phyloP scores from a whole-genome alignment of 2,113 vertebrate species.

The Brachypteracias leptosomus region DNA sequence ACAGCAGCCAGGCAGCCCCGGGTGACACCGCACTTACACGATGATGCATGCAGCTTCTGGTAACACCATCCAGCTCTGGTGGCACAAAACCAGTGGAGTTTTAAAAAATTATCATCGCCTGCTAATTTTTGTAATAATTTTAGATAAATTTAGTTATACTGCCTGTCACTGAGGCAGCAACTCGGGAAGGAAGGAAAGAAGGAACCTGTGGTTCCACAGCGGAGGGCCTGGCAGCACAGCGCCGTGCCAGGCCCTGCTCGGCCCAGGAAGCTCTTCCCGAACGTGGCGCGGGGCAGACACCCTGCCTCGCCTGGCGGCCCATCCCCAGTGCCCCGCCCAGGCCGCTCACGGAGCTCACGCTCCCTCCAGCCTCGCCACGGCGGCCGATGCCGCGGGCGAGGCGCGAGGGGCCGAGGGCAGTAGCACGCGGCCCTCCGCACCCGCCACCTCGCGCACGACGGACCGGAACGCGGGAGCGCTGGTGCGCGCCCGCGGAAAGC shows the following conservation, averaged over 20 bases:
- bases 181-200: background rate
- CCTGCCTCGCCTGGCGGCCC: background rate
- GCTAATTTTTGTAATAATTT: background rate
- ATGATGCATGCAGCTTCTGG: background rate
- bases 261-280: background rate
- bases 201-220: background rate
- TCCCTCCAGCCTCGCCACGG: background rate
- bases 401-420: too few relatives aligned
- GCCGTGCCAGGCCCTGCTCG: rapidly evolving
- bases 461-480: too few relatives aligned
- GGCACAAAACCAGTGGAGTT: rapidly evolving
- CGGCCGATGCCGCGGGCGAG: rapidly evolving
- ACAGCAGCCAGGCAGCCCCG: background rate
- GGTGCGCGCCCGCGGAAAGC: too few relatives aligned
- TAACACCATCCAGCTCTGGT: background rate
- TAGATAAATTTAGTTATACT: too few relatives aligned
- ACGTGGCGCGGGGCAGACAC: background rate
- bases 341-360: rapidly evolving
- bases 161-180: background rate
- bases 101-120: background rate
- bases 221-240: background rate
- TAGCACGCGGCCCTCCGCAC: too few relatives aligned
- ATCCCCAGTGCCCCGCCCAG: background rate
- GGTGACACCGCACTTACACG: background rate
- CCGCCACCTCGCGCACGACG: too few relatives aligned